Conservation (phyloP, 2,888 invertebrate species). For the Chrysodeixis includens region DNA sequence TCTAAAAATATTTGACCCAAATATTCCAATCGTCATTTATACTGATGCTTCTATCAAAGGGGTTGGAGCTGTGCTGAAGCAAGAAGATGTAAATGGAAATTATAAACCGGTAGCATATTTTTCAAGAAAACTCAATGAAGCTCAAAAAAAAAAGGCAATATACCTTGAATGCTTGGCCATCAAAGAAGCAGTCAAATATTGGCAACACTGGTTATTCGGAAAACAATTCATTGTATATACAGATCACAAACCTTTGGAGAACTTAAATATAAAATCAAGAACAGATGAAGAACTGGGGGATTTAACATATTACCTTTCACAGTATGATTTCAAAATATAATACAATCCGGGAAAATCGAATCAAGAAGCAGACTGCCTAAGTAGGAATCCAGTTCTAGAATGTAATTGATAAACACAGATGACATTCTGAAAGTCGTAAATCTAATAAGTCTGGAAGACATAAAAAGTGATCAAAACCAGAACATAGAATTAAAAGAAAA, state of each 20-base stretch:
- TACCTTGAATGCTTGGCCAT: constrained; percentile 36
- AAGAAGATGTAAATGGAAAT: constrained; percentile 9
- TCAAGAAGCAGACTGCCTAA: background rate
- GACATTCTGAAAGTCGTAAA: background rate
- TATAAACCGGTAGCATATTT: constrained; percentile 31
- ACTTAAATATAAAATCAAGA: constrained; percentile 21
- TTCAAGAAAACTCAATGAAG: constrained; percentile 26
- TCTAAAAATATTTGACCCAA: constrained; percentile 19
- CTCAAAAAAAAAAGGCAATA: constrained; percentile 32
- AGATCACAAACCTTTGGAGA: constrained; percentile 49
- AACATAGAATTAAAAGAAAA: background rate
- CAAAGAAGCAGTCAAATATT: constrained; percentile 49
- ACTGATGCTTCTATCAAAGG: constrained; percentile 19
- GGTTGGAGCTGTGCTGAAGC: constrained; percentile 21
- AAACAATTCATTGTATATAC: constrained; percentile 6
- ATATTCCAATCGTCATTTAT: constrained; percentile 9
- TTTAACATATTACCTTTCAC: constrained; percentile 22
- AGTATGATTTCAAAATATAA: constrained; percentile 24
- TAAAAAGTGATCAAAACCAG: background rate
- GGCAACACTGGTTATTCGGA: constrained; percentile 52
- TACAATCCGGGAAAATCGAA: background rate
- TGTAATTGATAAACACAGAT: background rate
- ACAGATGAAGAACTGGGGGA: constrained; percentile 25
- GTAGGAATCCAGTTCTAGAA: background rate
- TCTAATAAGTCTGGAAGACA: background rate